A percentile compares a stretch with the other conserved stretches of the same genome.
These are phyloP conservation scores for Drosophila atroscutellata DNA, from an alignment of 2,888 invertebrate genomes.

Conservation along the genomic window DNA sequence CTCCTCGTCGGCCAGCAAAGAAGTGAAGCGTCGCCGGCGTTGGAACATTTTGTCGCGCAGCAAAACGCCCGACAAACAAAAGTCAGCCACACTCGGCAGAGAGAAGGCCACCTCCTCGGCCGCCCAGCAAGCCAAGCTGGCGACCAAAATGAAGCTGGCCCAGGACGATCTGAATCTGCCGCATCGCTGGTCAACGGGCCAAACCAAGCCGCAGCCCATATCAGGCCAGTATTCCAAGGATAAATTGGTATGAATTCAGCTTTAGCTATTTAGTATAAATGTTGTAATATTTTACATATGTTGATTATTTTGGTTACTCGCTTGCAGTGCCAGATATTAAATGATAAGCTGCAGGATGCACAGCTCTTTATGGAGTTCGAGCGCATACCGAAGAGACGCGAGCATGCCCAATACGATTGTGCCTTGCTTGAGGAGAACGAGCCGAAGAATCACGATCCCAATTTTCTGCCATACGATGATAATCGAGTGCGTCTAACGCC, in stretches of 20 bases:
- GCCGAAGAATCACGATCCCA: constrained; percentile 85
- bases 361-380: constrained; percentile 94
- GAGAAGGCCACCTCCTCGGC: constrained; percentile 85
- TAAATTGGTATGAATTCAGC: constrained; percentile 87
- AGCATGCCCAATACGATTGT: constrained; percentile 89
- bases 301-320: constrained; percentile 4
- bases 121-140: constrained; percentile 78
- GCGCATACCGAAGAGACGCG: constrained; percentile 91
- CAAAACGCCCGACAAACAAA: constrained; percentile 86
- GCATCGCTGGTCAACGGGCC: constrained; percentile 90
- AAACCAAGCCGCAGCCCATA: constrained; percentile 89
- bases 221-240: constrained; percentile 92
- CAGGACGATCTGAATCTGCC: constrained; percentile 86
- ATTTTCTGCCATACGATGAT: constrained; percentile 94
- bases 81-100: constrained; percentile 90
- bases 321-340: constrained; percentile 87
- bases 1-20: constrained; percentile 83
- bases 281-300: not conserved
- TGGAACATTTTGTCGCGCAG: constrained; percentile 90
- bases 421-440: constrained; percentile 90
- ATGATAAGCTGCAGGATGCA: constrained; percentile 89
- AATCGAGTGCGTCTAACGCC: constrained; percentile 94
- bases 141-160: constrained; percentile 80
- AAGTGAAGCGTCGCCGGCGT: constrained; percentile 88
- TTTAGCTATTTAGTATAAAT: not conserved